Evolutionary conservation across 2,888 invertebrate genomes (phyloP), one percentile per base, ranked within the genome.

Genomic region (Tromatobia lineatoria): DNA sequence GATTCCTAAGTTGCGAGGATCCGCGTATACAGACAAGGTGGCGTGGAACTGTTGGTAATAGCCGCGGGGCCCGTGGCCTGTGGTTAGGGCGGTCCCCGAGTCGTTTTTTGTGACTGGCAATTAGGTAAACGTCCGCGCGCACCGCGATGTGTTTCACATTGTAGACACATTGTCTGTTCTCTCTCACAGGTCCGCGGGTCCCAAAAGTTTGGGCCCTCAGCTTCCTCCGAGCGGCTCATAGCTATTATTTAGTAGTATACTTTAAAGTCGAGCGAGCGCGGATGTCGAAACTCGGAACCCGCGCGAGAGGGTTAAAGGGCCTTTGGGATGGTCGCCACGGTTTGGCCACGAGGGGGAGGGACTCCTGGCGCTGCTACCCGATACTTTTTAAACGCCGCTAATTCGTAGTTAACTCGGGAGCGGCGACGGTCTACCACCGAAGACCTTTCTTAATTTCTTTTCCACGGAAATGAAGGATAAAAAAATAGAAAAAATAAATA

Each of bases 41-140:
- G 29, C 59, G 80, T 82, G 83, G 85, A 86, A 83, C 87, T 86
- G 87, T 84, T 83, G 88, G 87, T 90, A 88, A 88, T 88, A 88
- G 90, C 91, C 91, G 91, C 88, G 90, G 85, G 90, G 90, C 90
- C 86, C 90, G 89, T 90, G 92, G 92, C 90, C 94, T 93, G 92
- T 94, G 93, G 92, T 94, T 94, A 94, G 91, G 94, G 94, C 94
- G 94, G 93, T 91, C 88, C 93, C 91, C 91, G 91, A 89, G 84
- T 81, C 81, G 69, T 93, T 93, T 92, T 93, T 93, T 92, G 90
- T 90, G 90, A 89, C 92, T 92, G 89, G 93, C 92, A 94, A 94
- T 94, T 94, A 94, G 94, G 93, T 94, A 94, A 94, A 94, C 93
- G 93, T 91, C 91, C 89, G 91, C 87, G 88, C 86, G 82, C 69